Base-by-base conservation (phyloP, 1,140 invertebrate species). In the Paralvinella palmiformis region DNA sequence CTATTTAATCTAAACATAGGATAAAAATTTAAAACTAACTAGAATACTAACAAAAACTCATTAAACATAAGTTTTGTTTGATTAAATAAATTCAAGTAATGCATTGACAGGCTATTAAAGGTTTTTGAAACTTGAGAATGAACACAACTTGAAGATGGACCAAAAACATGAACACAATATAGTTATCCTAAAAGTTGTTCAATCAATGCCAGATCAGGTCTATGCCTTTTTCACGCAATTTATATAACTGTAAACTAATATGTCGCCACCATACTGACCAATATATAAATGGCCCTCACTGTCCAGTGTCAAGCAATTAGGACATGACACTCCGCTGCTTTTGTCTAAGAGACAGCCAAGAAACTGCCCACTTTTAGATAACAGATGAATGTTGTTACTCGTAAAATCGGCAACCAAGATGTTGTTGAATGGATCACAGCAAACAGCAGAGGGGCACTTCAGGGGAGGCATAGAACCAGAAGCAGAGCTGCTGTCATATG, bases 351-450 rank as follows among this genome's bases (percentile, higher is more conserved):
- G 32, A 33, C 31, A 45, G n/a, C 58, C 58, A 13, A 60, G 35
- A 41, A 60, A 60, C 22, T 60, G 58, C 22, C 58, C 58, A 37
- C 33, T 41, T 27, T 22, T 24, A 20, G 58, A 60, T 32, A 60
- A 32, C 6, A 60, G 58, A 41, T 60, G 37, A 41, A 60, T 45
- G 20, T 27, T 20, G 44, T 60, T 37, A 27, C 44, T 60, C 7
- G 58, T 35, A 33, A 60, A 60, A 31, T 60, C 58, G 10, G 58
- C 58, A n/a, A 60, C 41, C 22, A 60, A 36, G 17, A 60, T 60
- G 24, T 60, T 60, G 44, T 41, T 60, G 58, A 60, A 60, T 4
- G 58, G 58, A 32, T 60, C 58, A 41, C 58, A 60, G 58, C 58
- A 60, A 22, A 60, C 33, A 22, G 58, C 33, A 22, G 37, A 60